Evolutionary conservation across 2,888 invertebrate species (phyloP), one percentile per base, ranked within the genome.

Genomic region (Diarsia brunnea): DNA sequence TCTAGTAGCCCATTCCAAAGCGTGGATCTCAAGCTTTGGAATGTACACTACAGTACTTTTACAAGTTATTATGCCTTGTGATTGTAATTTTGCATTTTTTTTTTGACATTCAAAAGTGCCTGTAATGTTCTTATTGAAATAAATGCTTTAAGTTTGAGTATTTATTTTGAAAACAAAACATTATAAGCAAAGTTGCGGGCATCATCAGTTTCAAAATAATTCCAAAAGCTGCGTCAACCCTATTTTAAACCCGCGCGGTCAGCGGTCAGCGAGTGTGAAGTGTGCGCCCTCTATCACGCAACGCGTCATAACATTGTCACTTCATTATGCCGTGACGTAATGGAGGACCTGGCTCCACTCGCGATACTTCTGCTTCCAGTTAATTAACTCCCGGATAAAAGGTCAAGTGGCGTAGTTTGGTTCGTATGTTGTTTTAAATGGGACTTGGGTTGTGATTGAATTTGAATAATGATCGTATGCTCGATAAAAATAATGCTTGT

Each of bases 271-370:
- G 78, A 82, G 87, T 81, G 82, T 90, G 81, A 90, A 92, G 92
- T 87, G 88, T 73, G 78, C 83, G 89, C 85, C 87, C 92, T 91
- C 84, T 83, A 89, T 92, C 92, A 87, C 88, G 86, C 84, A 81
- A 73, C 68, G 86, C 87, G 89, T 88, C 90, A 90, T 88, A 93
- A 94, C 92, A 93, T 92, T 93, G 95, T 95, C 95, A 94, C 93
- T 93, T 93, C 92, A 94, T 94, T 93, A 93, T 90, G 88, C 84
- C 88, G 63, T 79, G 79, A 76, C 81, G 85, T 90, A 90, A 91
- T 93, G 91, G 92, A 91, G 92, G 89, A 67, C 78, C 81, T 82
- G 81, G 68, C 69, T 58, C 79, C 51, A 67, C 75, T 78, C 84
- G 80, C 85, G 90, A 88, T 92, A 92, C 92, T 92, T 91, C 88